Percentiles rank a stretch among this genome's conserved stretches.
These are phyloP conservation scores for Illadopsis cleaveri DNA, from an alignment of 2,113 vertebrate genomes.

Conservation along the genomic window DNA sequence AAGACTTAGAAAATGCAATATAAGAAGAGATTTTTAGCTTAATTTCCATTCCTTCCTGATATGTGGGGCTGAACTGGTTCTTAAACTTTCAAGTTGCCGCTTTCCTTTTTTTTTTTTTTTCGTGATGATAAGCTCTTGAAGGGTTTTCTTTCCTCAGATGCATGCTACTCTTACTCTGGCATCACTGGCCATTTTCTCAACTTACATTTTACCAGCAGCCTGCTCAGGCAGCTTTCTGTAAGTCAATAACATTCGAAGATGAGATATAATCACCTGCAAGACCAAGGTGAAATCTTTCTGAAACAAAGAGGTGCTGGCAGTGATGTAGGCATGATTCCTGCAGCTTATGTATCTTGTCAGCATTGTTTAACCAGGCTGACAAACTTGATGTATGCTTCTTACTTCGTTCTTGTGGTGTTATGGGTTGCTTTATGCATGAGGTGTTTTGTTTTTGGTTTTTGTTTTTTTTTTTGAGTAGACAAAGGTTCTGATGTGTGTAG, in stretches of 20 bases:
- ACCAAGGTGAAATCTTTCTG: neutral
- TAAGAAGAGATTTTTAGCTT: neutral
- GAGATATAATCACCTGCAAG: neutral
- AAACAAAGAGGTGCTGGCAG: neutral
- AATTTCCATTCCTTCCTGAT: neutral
- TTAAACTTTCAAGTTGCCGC: neutral
- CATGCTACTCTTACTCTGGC: neutral
- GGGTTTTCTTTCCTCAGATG: neutral
- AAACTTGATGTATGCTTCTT: neutral
- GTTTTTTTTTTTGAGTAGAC: fast-evolving
- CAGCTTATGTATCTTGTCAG: neutral
- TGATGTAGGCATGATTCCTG: neutral
- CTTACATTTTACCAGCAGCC: neutral
- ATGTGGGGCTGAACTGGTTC: neutral
- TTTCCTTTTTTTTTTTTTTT: neutral
- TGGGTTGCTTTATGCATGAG: neutral
- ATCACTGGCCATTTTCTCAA: neutral
- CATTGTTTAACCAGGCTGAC: fast-evolving
- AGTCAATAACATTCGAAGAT: fast-evolving
- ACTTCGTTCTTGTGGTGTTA: neutral
- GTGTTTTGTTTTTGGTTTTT: fast-evolving
- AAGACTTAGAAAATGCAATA: neutral
- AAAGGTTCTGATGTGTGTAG: neutral
- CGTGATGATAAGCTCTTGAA: neutral
- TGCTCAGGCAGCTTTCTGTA: neutral